Evolutionary conservation across 1,140 invertebrate species (phyloP).

Genomic region (Riptortus pedestris): DNA sequence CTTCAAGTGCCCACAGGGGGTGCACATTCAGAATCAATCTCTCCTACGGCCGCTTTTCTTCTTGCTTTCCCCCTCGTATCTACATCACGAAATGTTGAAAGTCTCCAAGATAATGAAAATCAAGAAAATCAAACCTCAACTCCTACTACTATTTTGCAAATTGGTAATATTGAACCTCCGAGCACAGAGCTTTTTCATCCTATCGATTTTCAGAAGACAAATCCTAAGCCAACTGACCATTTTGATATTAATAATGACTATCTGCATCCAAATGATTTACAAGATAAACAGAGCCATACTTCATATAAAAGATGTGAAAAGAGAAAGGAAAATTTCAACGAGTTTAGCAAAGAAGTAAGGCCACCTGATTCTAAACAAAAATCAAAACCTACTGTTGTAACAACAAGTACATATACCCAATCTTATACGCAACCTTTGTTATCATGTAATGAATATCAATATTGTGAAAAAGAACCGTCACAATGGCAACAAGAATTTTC

Average conservation of each 20-base stretch:
- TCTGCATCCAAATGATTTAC: neutral
- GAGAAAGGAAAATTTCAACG: neutral
- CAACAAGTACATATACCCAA: neutral
- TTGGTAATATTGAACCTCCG: slow-evolving; percentile 47
- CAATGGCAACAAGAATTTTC: slow-evolving; percentile 6
- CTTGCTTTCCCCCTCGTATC: slow-evolving; percentile 63
- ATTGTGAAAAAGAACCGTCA: neutral
- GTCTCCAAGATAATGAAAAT: slow-evolving; percentile 43
- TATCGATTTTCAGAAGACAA: slow-evolving; percentile 16
- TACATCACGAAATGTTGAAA: slow-evolving; percentile 45
- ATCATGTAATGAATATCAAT: slow-evolving; percentile 3
- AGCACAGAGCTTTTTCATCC: slow-evolving; percentile 35
- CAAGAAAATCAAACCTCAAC: slow-evolving; percentile 40
- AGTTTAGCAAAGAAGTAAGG: neutral
- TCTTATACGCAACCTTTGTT: neutral
- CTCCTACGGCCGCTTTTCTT: slow-evolving; percentile 64
- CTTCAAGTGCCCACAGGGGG: slow-evolving; percentile 49
- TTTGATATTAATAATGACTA: slow-evolving; percentile 11
- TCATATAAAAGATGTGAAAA: slow-evolving; percentile 2
- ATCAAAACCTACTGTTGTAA: neutral
- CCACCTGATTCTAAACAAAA: neutral
- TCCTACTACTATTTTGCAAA: slow-evolving; percentile 50
- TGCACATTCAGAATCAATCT: slow-evolving; percentile 55
- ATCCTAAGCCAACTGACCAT: neutral
- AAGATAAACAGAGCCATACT: neutral